Conservation (phyloP, 2,888 invertebrate species). For the Hirtodrosophila confusa region DNA sequence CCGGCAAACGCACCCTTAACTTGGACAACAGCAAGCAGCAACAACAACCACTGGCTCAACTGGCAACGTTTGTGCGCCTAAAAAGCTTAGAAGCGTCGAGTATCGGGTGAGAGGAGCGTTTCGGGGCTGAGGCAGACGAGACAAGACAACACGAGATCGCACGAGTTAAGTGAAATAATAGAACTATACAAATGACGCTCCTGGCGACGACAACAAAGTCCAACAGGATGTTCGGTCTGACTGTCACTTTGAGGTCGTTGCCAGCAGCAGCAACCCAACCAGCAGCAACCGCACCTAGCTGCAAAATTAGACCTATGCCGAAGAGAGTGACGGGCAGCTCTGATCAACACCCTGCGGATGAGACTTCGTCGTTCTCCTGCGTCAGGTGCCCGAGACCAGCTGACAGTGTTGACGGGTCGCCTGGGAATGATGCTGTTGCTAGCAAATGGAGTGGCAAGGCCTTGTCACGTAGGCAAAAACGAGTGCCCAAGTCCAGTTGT, state of each 20-base stretch:
- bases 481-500: background rate
- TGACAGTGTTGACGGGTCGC: background rate
- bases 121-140: background rate
- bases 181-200: constrained; percentile 18
- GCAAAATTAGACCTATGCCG: background rate
- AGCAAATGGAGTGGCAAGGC: constrained; percentile 10
- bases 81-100: background rate
- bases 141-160: background rate
- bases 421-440: background rate
- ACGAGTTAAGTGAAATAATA: background rate
- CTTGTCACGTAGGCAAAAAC: too few relatives aligned
- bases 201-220: constrained; percentile 7
- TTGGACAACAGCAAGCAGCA: constrained; percentile 19
- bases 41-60: constrained; percentile 12
- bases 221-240: constrained; percentile 4
- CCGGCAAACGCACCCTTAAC: constrained; percentile 18
- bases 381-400: background rate
- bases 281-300: constrained; percentile 1
- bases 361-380: constrained; percentile 1
- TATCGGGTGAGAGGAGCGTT: background rate
- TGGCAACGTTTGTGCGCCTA: constrained; percentile 2
- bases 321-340: background rate
- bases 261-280: background rate
- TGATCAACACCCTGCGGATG: constrained; percentile 5
- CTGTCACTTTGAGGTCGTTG: constrained; percentile 3